Evolutionary conservation across 2,113 vertebrate genomes (phyloP), one percentile per base, ranked within the genome.

Genomic region (Scortum barcoo): DNA sequence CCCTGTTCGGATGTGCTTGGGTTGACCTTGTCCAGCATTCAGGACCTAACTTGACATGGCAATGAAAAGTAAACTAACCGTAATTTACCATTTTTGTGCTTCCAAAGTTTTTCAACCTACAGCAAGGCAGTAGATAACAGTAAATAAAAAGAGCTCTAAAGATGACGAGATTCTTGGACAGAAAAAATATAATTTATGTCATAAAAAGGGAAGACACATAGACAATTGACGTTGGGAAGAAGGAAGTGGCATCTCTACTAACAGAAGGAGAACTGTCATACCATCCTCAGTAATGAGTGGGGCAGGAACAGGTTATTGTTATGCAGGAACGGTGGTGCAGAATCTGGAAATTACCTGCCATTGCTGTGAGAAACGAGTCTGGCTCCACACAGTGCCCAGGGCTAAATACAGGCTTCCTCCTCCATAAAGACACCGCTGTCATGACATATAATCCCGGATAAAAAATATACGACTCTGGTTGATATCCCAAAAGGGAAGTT

Each of bases 291-390:
- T 92, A 92, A 92, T 87, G 80, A 78, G 36, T 38, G 53, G 77
- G 73, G 79, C 20, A 60, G 70, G 50, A 80, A 60, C 22, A 57
- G 70, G 53, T 75, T 86, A 81, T 88, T 79, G 81, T 86, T 79
- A 91, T 89, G 54, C 66, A 68, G 74, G 62, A 85, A 76, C 17
- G 33, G 66, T 62, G 50, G 9, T 42, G 48, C 57, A 19, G 40
- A 78, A 66, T 24, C 70, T 78, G 92, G 88, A 93, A 93, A 93
- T 92, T 26, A 89, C 85, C 89, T 93, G 92, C 75, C 90, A 90
- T 68, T 7, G 9, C 58, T 40, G 38, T 92, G 86, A 93, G 81
- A 86, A 86, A 92, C 40, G 80, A 89, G 79, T 68, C 72, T 80
- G 61, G 44, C 67, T 89, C 71, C 46, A 33, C 77, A 79, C 65